These are phyloP conservation scores for Cheiracanthium punctorium DNA, from an alignment of 2,888 invertebrate genomes.

Conservation along the genomic window DNA sequence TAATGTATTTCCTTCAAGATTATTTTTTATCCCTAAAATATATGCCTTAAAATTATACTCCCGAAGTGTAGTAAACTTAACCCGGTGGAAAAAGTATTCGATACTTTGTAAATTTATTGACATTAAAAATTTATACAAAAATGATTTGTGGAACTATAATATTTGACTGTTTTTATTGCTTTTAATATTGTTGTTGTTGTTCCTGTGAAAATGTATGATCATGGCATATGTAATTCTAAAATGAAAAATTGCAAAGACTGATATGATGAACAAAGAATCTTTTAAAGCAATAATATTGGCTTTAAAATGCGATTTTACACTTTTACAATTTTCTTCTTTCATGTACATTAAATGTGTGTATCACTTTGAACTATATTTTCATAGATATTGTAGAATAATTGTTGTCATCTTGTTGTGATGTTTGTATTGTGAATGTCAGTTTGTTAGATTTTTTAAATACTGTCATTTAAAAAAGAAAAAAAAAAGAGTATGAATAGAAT, in stretches of 20 bases:
- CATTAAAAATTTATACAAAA: no score
- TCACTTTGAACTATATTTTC: conserved; percentile 40
- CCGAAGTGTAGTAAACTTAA: no score
- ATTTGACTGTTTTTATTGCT: no score
- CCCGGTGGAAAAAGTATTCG: no score
- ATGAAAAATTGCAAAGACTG: background rate
- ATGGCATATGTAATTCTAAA: background rate
- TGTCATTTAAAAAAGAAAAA: background rate
- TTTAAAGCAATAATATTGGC: conserved; percentile 34
- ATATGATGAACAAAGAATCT: background rate
- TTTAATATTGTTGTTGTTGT: no score
- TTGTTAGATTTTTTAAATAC: conserved; percentile 3
- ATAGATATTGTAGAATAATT: conserved; percentile 44
- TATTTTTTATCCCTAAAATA: no score
- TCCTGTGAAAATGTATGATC: no score
- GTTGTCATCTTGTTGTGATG: conserved; percentile 10
- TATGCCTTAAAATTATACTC: no score
- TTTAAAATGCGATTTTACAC: conserved; percentile 12
- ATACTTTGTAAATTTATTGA: no score
- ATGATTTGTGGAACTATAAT: no score
- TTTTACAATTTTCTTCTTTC: conserved; percentile 15
- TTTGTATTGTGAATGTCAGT: background rate
- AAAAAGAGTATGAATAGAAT: background rate
- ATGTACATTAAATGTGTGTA: background rate
- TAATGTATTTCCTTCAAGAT: no score